Percentiles rank a stretch among this genome's conserved stretches.
These are phyloP conservation scores for Podocnemis expansa DNA, from an alignment of 2,113 vertebrate species.

Conservation along the genomic window DNA sequence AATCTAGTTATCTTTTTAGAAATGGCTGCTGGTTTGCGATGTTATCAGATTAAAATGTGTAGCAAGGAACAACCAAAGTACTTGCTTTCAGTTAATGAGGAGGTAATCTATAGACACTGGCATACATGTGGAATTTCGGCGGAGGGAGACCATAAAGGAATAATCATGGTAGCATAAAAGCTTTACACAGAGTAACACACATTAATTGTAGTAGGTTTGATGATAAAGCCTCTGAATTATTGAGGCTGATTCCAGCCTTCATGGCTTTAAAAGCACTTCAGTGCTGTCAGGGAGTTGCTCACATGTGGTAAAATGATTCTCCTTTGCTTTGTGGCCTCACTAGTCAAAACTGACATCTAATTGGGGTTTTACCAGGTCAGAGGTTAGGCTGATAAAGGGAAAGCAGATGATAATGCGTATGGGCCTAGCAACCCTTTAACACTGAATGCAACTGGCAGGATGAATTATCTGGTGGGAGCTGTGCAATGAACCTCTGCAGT, in stretches of 20 bases:
- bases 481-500: neutral
- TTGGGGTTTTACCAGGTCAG: neutral
- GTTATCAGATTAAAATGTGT: slow-evolving; percentile 48
- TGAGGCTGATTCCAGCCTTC: neutral
- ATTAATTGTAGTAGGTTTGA: slow-evolving; percentile 51
- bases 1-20: neutral
- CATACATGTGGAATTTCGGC: neutral
- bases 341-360: neutral
- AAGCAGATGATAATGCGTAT: neutral
- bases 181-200: slow-evolving; percentile 34
- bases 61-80: slow-evolving; percentile 52
- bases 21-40: neutral
- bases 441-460: neutral
- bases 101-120: slow-evolving; percentile 60
- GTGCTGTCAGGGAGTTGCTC: neutral
- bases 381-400: neutral
- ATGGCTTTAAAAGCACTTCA: neutral
- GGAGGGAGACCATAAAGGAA: slow-evolving; percentile 49
- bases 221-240: slow-evolving; percentile 50
- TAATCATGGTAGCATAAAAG: slow-evolving; percentile 49
- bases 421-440: neutral
- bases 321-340: neutral
- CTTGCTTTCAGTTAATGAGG: neutral
- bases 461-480: neutral
- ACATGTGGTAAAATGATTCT: slow-evolving; percentile 22